Percentiles rank a stretch among this genome's conserved stretches.
Evolutionary conservation across 1,140 invertebrate species (phyloP).

Genomic region (Adoxophyes honmai): DNA sequence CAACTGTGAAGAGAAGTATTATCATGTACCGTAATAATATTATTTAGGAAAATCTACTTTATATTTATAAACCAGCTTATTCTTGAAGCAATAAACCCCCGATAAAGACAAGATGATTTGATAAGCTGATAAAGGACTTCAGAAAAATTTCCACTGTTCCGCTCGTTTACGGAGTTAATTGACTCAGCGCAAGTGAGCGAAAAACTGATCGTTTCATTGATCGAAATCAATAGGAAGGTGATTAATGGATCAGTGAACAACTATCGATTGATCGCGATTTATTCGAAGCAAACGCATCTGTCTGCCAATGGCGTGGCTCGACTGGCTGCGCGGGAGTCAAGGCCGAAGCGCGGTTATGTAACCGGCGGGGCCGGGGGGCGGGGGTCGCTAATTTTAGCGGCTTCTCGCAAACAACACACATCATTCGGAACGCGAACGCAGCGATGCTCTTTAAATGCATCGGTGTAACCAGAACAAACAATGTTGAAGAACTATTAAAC

Average conservation of each 20-base stretch:
- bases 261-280: background rate
- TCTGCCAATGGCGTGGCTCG: conserved; percentile 44
- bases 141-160: background rate
- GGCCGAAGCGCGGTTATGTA: conserved; percentile 69
- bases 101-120: background rate
- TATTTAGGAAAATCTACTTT: too few relatives aligned
- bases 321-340: conserved; percentile 71
- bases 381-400: conserved; percentile 61
- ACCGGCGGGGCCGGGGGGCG: conserved; percentile 46
- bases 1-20: too few relatives aligned
- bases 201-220: background rate
- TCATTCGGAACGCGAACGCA: conserved; percentile 21
- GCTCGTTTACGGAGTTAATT: background rate
- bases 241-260: background rate
- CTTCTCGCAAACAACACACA: conserved; percentile 52
- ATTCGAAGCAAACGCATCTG: conserved; percentile 28
- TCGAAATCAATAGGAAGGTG: background rate
- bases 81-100: conserved; percentile 5
- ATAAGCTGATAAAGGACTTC: conserved; percentile 7
- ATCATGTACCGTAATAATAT: too few relatives aligned
- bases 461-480: background rate
- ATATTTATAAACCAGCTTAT: background rate
- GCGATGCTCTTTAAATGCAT: conserved; percentile 6
- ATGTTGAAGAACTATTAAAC: too few relatives aligned
- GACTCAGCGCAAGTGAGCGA: background rate